phyloP scores from a whole-genome alignment of 92 coral and sea anemone species.

The Actinostola sp. region DNA sequence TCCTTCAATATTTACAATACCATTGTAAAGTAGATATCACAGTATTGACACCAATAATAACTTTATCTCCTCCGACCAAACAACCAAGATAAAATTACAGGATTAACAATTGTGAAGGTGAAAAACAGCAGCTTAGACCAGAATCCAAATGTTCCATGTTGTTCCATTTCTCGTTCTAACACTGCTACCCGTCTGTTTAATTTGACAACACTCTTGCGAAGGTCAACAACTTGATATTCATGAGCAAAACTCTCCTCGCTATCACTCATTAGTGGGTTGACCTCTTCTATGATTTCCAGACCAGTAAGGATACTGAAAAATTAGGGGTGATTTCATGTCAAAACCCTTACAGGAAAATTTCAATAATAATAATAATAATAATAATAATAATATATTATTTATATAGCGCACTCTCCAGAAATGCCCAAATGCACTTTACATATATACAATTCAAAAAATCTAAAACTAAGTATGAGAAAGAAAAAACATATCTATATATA shows the following conservation, averaged over 20 bases:
- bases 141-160: constrained; percentile 60
- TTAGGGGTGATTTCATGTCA: background rate
- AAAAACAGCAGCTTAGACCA: constrained; percentile 86
- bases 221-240: constrained; percentile 58
- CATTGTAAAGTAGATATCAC: no score
- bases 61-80: constrained; percentile 76
- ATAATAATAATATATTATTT: constrained; percentile 5
- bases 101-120: constrained; percentile 82
- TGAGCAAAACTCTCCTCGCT: constrained; percentile 60
- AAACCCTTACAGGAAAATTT: background rate
- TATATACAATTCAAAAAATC: no score
- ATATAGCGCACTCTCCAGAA: no score
- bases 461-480: no score
- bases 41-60: no score
- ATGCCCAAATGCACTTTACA: no score
- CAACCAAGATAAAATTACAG: constrained; percentile 81
- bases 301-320: constrained; percentile 64
- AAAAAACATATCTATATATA: no score
- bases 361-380: background rate
- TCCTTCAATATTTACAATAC: no score
- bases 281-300: constrained; percentile 68
- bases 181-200: constrained; percentile 66
- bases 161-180: constrained; percentile 75
- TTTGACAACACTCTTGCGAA: constrained; percentile 67
- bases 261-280: constrained; percentile 51